Conservation (phyloP, 1,140 invertebrate species). For the Harlomillsia oculata region DNA sequence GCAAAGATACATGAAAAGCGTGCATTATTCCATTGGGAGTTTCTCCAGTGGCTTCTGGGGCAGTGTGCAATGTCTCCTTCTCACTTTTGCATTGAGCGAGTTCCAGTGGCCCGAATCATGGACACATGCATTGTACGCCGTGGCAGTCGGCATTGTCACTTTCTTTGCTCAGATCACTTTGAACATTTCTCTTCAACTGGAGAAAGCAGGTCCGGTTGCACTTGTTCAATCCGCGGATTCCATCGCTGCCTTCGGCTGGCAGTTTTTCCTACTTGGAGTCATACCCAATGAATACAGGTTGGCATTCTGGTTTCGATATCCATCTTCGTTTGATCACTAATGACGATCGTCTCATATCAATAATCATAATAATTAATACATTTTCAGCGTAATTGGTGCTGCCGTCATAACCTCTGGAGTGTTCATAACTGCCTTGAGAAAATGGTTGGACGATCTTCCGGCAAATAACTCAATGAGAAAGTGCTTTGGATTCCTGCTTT, state of each 20-base stretch:
- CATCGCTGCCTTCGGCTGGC: constrained; percentile 18
- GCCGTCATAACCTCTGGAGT: constrained; percentile 73
- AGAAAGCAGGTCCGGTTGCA: constrained; percentile 24
- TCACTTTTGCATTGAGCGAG: constrained; percentile 1
- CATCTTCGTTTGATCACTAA: neutral
- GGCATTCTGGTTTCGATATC: neutral
- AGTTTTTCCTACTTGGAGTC: constrained; percentile 5
- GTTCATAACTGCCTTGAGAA: constrained; percentile 66
- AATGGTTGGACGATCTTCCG: constrained; percentile 63
- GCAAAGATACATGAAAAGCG: constrained; percentile 12
- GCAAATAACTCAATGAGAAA: constrained; percentile 4
- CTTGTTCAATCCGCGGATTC: constrained; percentile 14
- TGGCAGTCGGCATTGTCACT: constrained; percentile 4
- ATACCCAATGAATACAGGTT: constrained; percentile 17
- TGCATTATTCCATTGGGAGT: constrained; percentile 15
- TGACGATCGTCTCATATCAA: no score
- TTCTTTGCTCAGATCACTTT: constrained; percentile 21
- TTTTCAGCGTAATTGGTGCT: constrained; percentile 65
- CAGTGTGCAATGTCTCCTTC: neutral
- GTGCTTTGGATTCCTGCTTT: neutral
- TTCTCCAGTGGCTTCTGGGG: constrained; percentile 14
- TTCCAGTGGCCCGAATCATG: constrained; percentile 2
- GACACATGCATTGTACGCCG: neutral
- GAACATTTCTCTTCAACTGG: constrained; percentile 26
- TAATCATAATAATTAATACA: no score